phyloP scores from a whole-genome alignment of 2,113 vertebrate genomes.

The Ranitomeya imitator region DNA sequence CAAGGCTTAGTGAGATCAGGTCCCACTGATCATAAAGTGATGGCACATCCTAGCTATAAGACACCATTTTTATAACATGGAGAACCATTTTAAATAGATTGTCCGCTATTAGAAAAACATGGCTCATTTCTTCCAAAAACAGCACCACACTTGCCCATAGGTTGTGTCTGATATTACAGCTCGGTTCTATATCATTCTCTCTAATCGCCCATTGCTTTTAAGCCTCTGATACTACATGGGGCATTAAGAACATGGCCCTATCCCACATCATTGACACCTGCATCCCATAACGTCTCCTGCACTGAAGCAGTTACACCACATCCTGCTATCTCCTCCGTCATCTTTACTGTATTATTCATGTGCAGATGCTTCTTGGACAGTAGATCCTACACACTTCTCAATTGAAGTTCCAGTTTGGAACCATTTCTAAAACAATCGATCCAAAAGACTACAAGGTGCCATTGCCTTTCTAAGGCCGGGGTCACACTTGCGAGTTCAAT shows the following conservation, averaged over 20 bases:
- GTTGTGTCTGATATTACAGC: neutral
- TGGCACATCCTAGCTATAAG: too few relatives aligned
- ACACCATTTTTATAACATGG: too few relatives aligned
- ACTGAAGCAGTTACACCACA: neutral
- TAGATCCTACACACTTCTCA: neutral
- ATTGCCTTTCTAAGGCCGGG: too few relatives aligned
- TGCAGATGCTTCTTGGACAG: neutral
- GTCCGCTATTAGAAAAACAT: too few relatives aligned
- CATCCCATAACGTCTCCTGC: slow-evolving; percentile 8
- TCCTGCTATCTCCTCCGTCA: neutral
- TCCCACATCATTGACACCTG: neutral
- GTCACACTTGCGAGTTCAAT: too few relatives aligned
- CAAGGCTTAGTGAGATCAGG: too few relatives aligned
- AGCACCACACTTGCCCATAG: neutral
- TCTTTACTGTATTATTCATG: neutral
- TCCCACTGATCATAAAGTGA: too few relatives aligned
- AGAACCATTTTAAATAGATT: too few relatives aligned
- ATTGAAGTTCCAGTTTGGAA: neutral
- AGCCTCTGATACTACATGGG: too few relatives aligned
- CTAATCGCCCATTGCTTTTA: too few relatives aligned
- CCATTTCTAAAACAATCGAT: neutral
- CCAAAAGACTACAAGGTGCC: neutral
- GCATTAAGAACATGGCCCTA: too few relatives aligned
- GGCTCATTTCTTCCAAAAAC: too few relatives aligned
- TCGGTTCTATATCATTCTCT: neutral